Evolutionary conservation across 1,140 invertebrate genomes (phyloP), one percentile per base, ranked within the genome.

Genomic region (Papilio polytes): DNA sequence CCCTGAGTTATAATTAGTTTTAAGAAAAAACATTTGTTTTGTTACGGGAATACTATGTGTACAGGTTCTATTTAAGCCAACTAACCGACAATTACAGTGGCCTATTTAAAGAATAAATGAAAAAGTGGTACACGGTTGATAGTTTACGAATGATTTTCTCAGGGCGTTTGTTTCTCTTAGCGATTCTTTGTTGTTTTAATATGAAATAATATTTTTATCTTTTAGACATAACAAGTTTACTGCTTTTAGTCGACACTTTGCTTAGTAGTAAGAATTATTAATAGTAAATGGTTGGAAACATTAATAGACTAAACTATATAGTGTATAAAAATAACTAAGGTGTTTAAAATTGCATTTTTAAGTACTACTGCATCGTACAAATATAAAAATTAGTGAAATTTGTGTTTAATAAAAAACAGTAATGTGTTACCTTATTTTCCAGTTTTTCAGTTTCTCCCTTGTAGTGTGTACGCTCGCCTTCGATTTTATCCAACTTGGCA

Each of bases 401-500:
- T 6, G 6, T 36, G 4, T 36, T 36, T 7, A 63, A 26, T 8
- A 56, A 63, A 26, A 22, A 22, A 59, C 2, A 63, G 0, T 3
- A 63, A 12, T 15, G 22, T 83, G 97, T 97, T 94, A 99, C 98
- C 97, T 98, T 98, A 80, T 97, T 97, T 94, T 99, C 98, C 80
- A 99, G 95, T 95, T 97, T 97, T 87, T 98, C 98, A 90, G 98
- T 98, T 86, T 98, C 97, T 86, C 97, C 96, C 95, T 99, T 99
- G 89, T 98, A 96, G 84, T 97, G 96, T 86, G 96, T 97, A 81
- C 98, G 96, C 90, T 99, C 98, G 87, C 96, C 96, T 91, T 99
- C 98, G 83, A 98, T 94, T 93, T 98, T 98, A 77, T 99, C 98
- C 84, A 98, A 93, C 92, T 98, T 98, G 1, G 96, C 92, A 83